phyloP scores from a whole-genome alignment of 2,888 invertebrate genomes.

The Rhagonycha lutea region DNA sequence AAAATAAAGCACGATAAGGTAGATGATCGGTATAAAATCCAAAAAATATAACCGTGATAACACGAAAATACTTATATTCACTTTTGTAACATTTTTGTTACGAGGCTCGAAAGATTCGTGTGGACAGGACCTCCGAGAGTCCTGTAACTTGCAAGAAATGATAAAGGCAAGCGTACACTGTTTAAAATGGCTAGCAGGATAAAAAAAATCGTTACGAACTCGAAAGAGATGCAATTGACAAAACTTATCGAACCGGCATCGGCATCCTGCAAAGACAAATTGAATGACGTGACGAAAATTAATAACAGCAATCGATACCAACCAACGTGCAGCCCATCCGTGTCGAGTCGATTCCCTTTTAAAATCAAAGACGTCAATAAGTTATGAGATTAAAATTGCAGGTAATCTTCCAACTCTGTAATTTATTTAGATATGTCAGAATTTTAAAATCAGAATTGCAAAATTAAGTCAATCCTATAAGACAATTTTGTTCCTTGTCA shows the following conservation, averaged over 20 bases:
- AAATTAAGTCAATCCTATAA: slow-evolving; percentile 17
- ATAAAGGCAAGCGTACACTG: neutral
- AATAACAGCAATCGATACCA: neutral
- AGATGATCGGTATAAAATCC: neutral
- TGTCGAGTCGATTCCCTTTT: neutral
- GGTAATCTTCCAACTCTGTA: neutral
- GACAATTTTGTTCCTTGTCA: slow-evolving; percentile 12
- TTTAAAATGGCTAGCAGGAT: neutral
- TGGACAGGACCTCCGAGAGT: neutral
- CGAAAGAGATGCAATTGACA: neutral
- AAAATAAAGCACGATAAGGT: neutral
- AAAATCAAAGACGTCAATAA: neutral
- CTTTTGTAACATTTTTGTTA: neutral
- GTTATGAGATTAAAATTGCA: neutral
- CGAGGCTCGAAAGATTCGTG: neutral
- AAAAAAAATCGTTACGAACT: neutral
- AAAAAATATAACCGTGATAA: neutral
- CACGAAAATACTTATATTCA: neutral
- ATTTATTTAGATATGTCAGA: slow-evolving; percentile 2
- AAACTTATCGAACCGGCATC: neutral
- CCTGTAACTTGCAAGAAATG: neutral
- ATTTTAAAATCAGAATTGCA: slow-evolving; percentile 6
- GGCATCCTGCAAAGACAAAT: neutral
- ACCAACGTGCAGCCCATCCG: neutral
- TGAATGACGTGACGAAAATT: neutral